phyloP scores from a whole-genome alignment of 2,888 invertebrate species.

The Luffia ferchaultella region DNA sequence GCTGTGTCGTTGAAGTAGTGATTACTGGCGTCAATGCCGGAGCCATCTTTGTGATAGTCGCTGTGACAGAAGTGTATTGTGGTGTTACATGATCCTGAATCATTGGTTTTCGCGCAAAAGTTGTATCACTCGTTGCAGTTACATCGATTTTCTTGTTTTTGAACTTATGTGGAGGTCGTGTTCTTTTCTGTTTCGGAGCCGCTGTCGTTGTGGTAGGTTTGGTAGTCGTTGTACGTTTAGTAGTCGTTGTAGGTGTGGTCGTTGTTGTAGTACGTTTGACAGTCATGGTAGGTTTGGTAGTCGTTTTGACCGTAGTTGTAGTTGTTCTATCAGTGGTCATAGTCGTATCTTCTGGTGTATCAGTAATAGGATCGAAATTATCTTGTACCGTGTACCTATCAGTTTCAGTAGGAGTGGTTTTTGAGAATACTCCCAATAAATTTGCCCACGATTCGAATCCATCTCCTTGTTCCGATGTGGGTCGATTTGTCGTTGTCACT shows the following conservation, averaged over 20 bases:
- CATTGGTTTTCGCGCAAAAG: background rate
- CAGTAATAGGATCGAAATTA: conserved; percentile 15
- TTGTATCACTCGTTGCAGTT: conserved; percentile 4
- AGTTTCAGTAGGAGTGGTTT: conserved; percentile 49
- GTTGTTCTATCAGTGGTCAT: conserved; percentile 7
- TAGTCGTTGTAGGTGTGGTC: conserved; percentile 9
- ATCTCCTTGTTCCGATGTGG: conserved; percentile 13
- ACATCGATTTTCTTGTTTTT: background rate
- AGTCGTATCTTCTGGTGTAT: conserved; percentile 19
- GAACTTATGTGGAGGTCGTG: background rate
- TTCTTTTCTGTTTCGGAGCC: background rate
- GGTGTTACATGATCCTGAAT: background rate
- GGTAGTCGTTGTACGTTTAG: conserved; percentile 17
- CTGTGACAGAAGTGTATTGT: background rate
- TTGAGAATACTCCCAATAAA: conserved; percentile 40
- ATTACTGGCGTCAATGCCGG: conserved; percentile 1
- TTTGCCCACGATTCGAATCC: conserved; percentile 31
- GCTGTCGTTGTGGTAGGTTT: conserved; percentile 17
- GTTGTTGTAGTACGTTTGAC: conserved; percentile 13
- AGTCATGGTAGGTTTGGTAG: conserved; percentile 29
- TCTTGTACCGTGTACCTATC: conserved; percentile 21
- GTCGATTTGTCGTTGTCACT: background rate
- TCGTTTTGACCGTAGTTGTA: conserved; percentile 20
- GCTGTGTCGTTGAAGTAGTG: conserved; percentile 20
- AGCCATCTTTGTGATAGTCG: background rate